Conservation (phyloP, 2,113 vertebrate genomes). For the Semicossyphus pulcher region DNA sequence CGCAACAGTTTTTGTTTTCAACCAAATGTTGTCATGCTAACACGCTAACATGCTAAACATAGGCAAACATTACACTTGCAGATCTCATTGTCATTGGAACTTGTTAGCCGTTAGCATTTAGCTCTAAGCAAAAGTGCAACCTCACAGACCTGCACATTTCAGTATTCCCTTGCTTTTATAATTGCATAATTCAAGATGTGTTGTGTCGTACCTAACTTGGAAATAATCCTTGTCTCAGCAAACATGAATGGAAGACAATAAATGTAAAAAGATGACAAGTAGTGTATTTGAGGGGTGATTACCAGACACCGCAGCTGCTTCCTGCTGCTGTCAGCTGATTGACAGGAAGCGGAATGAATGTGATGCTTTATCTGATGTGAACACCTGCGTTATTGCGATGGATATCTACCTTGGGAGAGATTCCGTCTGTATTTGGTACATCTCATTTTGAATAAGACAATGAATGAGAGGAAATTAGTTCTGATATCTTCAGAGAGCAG, state of each 20-base stretch:
- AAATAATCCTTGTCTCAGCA: background rate
- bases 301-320: slow-evolving; percentile 29
- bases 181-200: background rate
- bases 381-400: slow-evolving; percentile 37
- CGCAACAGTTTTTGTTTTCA: too few relatives aligned
- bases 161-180: background rate
- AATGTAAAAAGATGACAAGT: slow-evolving; percentile 19
- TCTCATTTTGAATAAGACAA: slow-evolving; percentile 10
- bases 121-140: background rate
- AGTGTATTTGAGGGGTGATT: slow-evolving; percentile 18
- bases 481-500: background rate
- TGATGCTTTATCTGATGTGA: slow-evolving; percentile 37
- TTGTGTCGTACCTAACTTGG: background rate
- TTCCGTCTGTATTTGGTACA: slow-evolving; percentile 1
- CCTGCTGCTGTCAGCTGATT: slow-evolving; percentile 44
- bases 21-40: too few relatives aligned
- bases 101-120: background rate
- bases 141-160: background rate
- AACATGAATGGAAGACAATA: slow-evolving; percentile 5
- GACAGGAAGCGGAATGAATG: slow-evolving; percentile 45
- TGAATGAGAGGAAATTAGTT: slow-evolving; percentile 2
- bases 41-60: too few relatives aligned
- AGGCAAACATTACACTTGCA: too few relatives aligned
- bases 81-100: background rate
- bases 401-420: slow-evolving; percentile 37